Evolutionary conservation across 2,113 vertebrate species (phyloP), one percentile per base, ranked within the genome.

Genomic region (Megalops atlanticus): DNA sequence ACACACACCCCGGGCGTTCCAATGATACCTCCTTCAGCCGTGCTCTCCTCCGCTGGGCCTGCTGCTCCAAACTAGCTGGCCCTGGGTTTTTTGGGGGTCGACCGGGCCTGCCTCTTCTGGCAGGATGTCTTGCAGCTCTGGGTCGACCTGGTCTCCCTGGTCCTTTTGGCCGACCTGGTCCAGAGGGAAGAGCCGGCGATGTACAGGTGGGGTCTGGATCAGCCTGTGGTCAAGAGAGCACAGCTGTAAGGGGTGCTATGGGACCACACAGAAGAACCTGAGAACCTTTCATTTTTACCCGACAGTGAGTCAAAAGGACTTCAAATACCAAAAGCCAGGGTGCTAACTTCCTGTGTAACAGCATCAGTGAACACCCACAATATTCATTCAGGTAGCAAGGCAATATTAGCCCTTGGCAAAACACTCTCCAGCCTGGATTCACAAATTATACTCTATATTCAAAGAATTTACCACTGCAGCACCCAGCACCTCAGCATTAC

Each of bases 11-110:
- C 31, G n/a, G n/a, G n/a, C n/a, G n/a, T n/a, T n/a, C n/a, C n/a
- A n/a, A n/a, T n/a, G n/a, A n/a, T n/a, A n/a, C 97, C 95, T 98
- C 96, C 89, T 91, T 91, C 77, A 97, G 93, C 52, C 88, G 87
- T 74, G 92, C 94, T 87, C 92, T 94, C 83, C 93, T 94, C 88
- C 90, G 91, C 76, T 93, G 90, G 24, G 81, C 76, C 40, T 89
- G 94, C 80, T 90, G 93, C 52, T 94, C 93, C 45, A 89, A 36
- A 0, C 91, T 92, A 14, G 82, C 86, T 41, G 76, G 85, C 81
- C 88, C 70, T 33, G 88, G 83, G 24, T 85, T 83, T 89, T 93
- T 71, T 5, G 90, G 93, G 18, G 89, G 92, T 35, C 90, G 94
- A 54, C 88, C 87, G 1, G 89, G 91, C 78, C 91, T 84, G 33